Conservation (phyloP, 2,797 vertebrate species). For the Loris lydekkerianus region DNA sequence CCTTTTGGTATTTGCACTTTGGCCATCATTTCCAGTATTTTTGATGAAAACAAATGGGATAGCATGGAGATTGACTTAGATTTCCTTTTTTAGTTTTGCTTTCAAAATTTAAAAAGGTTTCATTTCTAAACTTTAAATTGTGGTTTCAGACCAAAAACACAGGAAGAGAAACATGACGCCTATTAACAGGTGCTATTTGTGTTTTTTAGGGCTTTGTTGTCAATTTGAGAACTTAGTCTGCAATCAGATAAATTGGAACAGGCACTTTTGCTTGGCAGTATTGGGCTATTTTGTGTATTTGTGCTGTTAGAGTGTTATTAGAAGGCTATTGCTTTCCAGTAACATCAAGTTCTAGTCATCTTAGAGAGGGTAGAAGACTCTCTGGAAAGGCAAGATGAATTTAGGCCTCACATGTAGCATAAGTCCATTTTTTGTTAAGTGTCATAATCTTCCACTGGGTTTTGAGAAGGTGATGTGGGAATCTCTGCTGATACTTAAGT, state of each 20-base stretch:
- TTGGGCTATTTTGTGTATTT: neutral
- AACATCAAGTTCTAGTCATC: constrained; percentile 56
- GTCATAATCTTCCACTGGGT: neutral
- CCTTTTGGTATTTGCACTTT: constrained; percentile 46
- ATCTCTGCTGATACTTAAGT: neutral
- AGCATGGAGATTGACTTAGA: constrained; percentile 27
- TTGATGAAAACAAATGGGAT: neutral
- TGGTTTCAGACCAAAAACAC: constrained; percentile 51
- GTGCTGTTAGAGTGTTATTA: constrained; percentile 16
- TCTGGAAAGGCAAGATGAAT: constrained; percentile 53
- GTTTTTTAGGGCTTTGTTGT: constrained; percentile 61
- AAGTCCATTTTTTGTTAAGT: constrained; percentile 47
- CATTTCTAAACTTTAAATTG: constrained; percentile 67
- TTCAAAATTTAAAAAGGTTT: constrained; percentile 68
- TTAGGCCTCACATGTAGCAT: neutral
- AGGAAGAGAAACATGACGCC: constrained; percentile 56
- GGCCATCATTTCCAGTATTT: constrained; percentile 23
- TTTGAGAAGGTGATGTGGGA: constrained; percentile 47
- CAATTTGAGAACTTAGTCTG: constrained; percentile 58
- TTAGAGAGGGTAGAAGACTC: neutral
- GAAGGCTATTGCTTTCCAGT: constrained; percentile 26
- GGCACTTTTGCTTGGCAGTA: neutral
- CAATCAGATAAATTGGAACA: constrained; percentile 25
- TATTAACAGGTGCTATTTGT: constrained; percentile 56
- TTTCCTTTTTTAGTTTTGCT: constrained; percentile 58